phyloP scores from a whole-genome alignment of 2,888 invertebrate genomes.

The Macaria notata region DNA sequence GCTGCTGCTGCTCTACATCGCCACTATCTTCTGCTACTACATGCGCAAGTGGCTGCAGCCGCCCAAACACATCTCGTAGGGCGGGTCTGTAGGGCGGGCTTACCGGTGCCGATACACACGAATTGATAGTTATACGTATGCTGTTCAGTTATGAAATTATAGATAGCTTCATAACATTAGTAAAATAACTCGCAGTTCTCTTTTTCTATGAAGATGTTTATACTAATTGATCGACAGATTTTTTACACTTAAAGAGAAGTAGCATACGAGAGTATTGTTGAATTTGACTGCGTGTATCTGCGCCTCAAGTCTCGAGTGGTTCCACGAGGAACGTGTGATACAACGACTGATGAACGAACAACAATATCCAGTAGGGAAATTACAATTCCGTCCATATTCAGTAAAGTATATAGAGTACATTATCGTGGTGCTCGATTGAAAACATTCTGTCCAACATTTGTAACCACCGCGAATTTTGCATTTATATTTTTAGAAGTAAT shows the following conservation, averaged over 20 bases:
- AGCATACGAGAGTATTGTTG: too few relatives aligned
- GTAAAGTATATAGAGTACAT: constrained; percentile 36
- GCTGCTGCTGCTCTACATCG: constrained; percentile 93
- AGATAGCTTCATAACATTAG: too few relatives aligned
- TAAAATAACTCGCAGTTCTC: too few relatives aligned
- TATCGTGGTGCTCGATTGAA: constrained; percentile 50
- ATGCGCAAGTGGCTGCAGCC: constrained; percentile 96
- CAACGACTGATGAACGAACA: constrained; percentile 64
- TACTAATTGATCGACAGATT: too few relatives aligned
- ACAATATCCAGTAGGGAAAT: constrained; percentile 48
- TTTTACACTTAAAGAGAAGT: too few relatives aligned
- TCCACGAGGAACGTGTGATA: constrained; percentile 68
- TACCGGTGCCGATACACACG: too few relatives aligned
- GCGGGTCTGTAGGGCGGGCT: neutral
- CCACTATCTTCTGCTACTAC: constrained; percentile 95
- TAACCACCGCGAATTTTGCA: constrained; percentile 76
- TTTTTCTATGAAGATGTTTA: too few relatives aligned
- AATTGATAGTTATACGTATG: too few relatives aligned
- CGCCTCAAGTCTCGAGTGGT: constrained; percentile 13
- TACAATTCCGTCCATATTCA: constrained; percentile 43
- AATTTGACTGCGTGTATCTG: too few relatives aligned
- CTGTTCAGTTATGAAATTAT: too few relatives aligned
- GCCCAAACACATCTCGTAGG: constrained; percentile 87
- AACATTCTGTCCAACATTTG: constrained; percentile 46
- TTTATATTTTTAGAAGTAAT: constrained; percentile 69